Base-by-base conservation (phyloP, 2,888 invertebrate species). In the Calephelis perditalis region DNA sequence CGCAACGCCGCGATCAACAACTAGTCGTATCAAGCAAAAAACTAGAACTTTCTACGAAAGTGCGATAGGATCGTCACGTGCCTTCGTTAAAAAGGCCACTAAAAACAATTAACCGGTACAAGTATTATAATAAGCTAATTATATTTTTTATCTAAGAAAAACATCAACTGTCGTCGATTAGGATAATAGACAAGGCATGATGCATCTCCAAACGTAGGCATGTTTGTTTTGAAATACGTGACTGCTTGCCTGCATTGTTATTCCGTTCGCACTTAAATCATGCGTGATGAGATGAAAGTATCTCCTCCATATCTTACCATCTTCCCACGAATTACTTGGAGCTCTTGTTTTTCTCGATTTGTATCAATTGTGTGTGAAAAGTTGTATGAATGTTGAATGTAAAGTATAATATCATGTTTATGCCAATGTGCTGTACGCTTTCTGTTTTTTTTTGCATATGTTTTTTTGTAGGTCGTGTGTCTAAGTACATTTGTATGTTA, bases 281-380 rank as follows among this genome's bases (percentile, higher is more conserved):
- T 79, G 82, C 82, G 79, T 84, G 82, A 81, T 86, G 75, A 73
- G 82, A 83, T 84, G 86, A 88, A 87, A 86, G 84, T 82, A 78
- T 79, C 80, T 79, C 76, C 70, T 71, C 65, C 72, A 74, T 84
- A 86, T 85, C 85, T 12, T 76, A 65, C 63, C 67, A 79, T 84
- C 83, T 86, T 86, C 86, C 81, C 86, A 84, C 83, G 78, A 74
- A 71, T 75, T 79, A 77, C 77, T 26, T 49, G 15, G 49, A 49
- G 49, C 26, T 49, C 49, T 15, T 49, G 49, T 49, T 49, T 49
- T 49, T 49, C 49, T 49, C 26, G 49, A 49, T 49, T 8, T 26
- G 49, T 49, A 49, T 49, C 49, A 26, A 26, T 49, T 49, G 49
- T 49, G 49, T 49, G 49, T 47, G 47, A 49, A 49, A 49, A 49